Percentiles rank a stretch among this genome's conserved stretches.
Evolutionary conservation across 2,113 vertebrate genomes (phyloP).

Genomic region (Podocnemis expansa): DNA sequence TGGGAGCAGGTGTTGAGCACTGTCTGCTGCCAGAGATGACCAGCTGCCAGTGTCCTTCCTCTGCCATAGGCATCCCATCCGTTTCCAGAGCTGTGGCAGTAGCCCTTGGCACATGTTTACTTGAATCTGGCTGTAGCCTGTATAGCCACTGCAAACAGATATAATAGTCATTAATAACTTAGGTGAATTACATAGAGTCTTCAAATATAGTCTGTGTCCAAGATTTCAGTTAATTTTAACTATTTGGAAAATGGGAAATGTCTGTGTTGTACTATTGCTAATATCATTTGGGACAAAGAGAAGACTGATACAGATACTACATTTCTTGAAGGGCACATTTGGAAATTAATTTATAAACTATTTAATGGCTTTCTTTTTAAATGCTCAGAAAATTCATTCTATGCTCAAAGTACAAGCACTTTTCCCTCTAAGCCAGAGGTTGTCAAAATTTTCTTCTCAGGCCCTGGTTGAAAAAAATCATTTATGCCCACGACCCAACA

Average conservation of each 20-base stretch:
- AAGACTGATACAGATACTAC: not conserved
- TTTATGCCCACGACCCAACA: too few species aligned
- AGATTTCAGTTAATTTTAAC: not conserved
- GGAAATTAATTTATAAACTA: not conserved
- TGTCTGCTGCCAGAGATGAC: too few species aligned
- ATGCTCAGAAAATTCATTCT: not conserved
- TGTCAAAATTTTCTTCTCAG: too few species aligned
- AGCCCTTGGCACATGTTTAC: too few species aligned
- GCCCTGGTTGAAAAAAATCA: too few species aligned
- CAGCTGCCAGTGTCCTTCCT: too few species aligned
- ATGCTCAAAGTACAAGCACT: not conserved
- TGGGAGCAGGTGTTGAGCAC: too few species aligned
- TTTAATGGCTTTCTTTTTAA: not conserved
- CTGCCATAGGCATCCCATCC: too few species aligned
- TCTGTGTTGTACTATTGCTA: not conserved
- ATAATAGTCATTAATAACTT: conserved; percentile 19
- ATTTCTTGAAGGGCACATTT: not conserved
- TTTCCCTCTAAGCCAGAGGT: too few species aligned
- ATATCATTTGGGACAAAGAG: not conserved
- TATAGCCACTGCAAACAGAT: not conserved
- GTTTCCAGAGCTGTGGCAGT: too few species aligned
- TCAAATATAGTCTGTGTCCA: not conserved
- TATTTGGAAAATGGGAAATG: not conserved
- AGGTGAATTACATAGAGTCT: not conserved
- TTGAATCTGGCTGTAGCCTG: not conserved